Conservation (phyloP, 2,888 invertebrate species). For the Oasisia sp. region DNA sequence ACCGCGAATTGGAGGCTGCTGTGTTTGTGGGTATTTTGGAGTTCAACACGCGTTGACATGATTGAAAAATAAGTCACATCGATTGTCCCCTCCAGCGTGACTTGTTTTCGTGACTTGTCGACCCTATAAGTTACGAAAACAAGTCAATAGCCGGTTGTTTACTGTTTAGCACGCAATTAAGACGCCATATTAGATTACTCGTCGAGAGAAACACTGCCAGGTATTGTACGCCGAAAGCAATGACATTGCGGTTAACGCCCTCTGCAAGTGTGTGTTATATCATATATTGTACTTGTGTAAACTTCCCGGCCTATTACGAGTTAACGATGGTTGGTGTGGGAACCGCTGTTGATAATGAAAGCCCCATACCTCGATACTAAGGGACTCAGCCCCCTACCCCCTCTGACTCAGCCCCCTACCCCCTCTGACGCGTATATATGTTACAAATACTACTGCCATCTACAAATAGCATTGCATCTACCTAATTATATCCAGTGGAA, state of each 20-base stretch:
- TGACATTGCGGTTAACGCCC: not conserved
- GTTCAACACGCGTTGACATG: not conserved
- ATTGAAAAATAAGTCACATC: not conserved
- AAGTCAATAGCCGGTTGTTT: not conserved
- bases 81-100: not conserved
- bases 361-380: too few species aligned
- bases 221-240: not conserved
- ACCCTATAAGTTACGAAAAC: not conserved
- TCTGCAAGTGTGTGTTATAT: not conserved
- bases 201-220: not conserved
- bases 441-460: too few species aligned
- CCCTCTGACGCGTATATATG: too few species aligned
- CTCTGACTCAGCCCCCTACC: too few species aligned
- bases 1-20: not conserved
- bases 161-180: not conserved
- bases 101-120: too few species aligned
- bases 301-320: not conserved
- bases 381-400: too few species aligned
- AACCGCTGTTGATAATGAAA: not conserved
- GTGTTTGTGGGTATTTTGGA: not conserved
- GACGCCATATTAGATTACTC: not conserved
- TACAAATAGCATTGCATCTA: too few species aligned
- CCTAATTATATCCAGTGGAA: too few species aligned
- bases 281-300: not conserved
- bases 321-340: not conserved